Base-by-base conservation (phyloP, 2,113 vertebrate species). In the Tachysurus vachellii region DNA sequence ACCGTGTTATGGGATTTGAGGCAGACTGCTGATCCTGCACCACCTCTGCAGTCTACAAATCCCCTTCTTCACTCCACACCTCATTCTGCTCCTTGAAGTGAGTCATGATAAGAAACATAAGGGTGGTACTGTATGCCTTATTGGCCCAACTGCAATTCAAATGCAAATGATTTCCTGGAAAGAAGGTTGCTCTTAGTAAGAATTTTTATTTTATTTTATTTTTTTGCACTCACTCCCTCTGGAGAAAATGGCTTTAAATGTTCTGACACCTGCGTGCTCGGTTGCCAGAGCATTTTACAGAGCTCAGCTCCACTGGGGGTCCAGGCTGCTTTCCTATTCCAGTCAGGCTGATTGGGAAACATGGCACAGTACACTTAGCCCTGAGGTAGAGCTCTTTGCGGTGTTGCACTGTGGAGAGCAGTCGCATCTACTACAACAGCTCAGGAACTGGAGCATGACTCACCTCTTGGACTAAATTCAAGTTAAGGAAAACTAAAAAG, bases 231-330 rank as follows among this genome's bases (percentile, higher is more conserved):
- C 36, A 13, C 57, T 31, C 77, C 82, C 66, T 79, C 79, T 13
- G 88, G 64, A 87, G 80, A 75, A 53, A 76, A 68, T 61, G 47
- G 36, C 80, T 86, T 86, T 80, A 83, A 89, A 89, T 87, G 88
- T 42, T 88, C 87, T 87, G 89, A 89, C 88, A 89, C 88, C 76
- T 70, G 81, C 70, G 50, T 68, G 61, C 81, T 81, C 36, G 57
- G 70, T 68, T 36, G 66, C 50, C 2, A 28, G 26, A 80, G 57
- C 31, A 9, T 80, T 83, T 50, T 86, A 84, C 80, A 89, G 88
- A 76, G 80, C 73, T 86, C 64, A 13, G 14, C 64, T 88, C 88
- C 68, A 76, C 53, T 9, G 87, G 87, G 81, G 57, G 36, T 28
- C 57, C 19, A 26, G 89, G 44, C 77, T 85, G 57, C 86, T 77